Base-by-base conservation (phyloP, 2,113 vertebrate species). In the Sapayoa aenigma region DNA sequence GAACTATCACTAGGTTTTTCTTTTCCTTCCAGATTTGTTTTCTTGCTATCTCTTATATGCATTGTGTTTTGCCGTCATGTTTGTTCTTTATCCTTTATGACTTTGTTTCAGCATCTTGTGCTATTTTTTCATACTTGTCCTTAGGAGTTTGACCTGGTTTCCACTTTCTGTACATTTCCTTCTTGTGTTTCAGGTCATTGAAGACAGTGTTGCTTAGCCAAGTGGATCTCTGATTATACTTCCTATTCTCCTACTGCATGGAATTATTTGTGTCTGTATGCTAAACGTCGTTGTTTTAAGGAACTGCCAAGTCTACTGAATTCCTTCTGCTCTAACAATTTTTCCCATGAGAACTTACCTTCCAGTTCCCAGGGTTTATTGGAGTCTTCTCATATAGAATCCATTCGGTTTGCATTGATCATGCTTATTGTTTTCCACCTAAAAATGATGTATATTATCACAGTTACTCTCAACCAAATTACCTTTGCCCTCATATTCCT, bases 281-380 rank as follows among this genome's bases (percentile, higher is more conserved):
- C 89, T 92, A 92, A 93, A 69, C 25, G 59, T 77, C 0, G 59
- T 92, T 93, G 93, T 91, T 95, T 94, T 95, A 92, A 87, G 76
- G n/a, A 94, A 73, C 39, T 94, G 93, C 96, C 96, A 97, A 7
- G 33, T 93, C 56, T 31, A 35, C 86, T 68, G 56, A 97, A 93
- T 93, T 94, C 56, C 44, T 94, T 94, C 68, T 93, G 37, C 68
- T 90, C 87, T 90, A 77, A n/a, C 56, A 24, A 5, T 52, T 81
- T 87, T 93, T 96, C 83, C 68, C 80, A 21, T 84, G 95, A 95
- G 76, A 94, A 75, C 68, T 90, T 72, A 94, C 83, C 86, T 96
- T 89, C 39, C 19, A 86, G 52, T 77, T 86, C 68, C 59, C 68
- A 94, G 65, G 33, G 68, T 55, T 71, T 63, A 67, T 20, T 86